phyloP scores from a whole-genome alignment of 2,888 invertebrate species.

The Drosophila formosana region DNA sequence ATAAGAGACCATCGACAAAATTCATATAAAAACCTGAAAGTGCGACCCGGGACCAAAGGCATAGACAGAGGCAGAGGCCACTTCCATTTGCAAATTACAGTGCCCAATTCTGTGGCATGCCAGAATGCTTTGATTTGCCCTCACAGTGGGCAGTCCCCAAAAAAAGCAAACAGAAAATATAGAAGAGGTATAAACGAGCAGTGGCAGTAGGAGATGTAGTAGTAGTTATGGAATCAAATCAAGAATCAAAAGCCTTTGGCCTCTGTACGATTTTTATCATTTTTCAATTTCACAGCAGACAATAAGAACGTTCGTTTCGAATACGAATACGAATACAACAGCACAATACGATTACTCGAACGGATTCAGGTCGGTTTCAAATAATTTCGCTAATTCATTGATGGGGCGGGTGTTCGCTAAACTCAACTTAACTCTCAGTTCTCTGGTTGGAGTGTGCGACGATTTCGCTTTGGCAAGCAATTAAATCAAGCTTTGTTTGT shows the following conservation, averaged over 20 bases:
- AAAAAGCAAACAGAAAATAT: neutral
- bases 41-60: conserved; percentile 10
- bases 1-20: conserved; percentile 58
- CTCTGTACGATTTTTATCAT: conserved; percentile 78
- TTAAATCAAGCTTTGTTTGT: conserved; percentile 49
- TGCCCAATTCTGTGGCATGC: conserved; percentile 40
- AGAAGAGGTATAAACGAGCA: neutral
- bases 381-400: conserved; percentile 36
- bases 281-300: conserved; percentile 83
- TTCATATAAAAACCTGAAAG: conserved; percentile 28
- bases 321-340: conserved; percentile 21
- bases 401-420: conserved; percentile 21
- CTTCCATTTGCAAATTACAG: conserved; percentile 59
- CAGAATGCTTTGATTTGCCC: conserved; percentile 39
- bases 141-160: conserved; percentile 76
- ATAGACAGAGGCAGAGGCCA: conserved; percentile 43
- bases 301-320: conserved; percentile 50
- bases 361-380: conserved; percentile 30
- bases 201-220: neutral
- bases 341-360: conserved; percentile 36
- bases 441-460: neutral
- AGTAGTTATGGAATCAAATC: conserved; percentile 20
- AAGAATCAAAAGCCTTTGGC: conserved; percentile 61
- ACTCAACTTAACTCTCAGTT: conserved; percentile 1
- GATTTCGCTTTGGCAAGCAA: conserved; percentile 57